phyloP scores from a whole-genome alignment of 1,140 invertebrate species.

The Pogonus chalceus region DNA sequence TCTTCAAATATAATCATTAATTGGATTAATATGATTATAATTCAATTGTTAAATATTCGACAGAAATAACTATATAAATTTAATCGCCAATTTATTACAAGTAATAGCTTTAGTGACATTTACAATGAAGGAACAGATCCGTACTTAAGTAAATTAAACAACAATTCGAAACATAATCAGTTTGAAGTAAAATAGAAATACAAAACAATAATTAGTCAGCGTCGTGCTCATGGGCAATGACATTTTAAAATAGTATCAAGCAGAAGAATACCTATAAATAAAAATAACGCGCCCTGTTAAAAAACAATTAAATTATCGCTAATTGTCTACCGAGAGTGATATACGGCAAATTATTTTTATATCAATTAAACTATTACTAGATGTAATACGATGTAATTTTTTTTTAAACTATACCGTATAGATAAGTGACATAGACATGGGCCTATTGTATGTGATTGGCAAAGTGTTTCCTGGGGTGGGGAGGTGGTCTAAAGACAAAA shows the following conservation, averaged over 20 bases:
- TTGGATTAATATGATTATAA: too few relatives aligned
- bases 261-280: too few relatives aligned
- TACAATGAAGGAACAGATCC: slow-evolving; percentile 10
- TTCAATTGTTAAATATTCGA: neutral
- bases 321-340: too few relatives aligned
- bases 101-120: slow-evolving; percentile 15
- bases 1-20: too few relatives aligned
- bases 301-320: too few relatives aligned
- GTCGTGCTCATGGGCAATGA: slow-evolving; percentile 6
- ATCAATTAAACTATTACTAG: too few relatives aligned
- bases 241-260: slow-evolving; percentile 7
- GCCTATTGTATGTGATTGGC: slow-evolving; percentile 30
- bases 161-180: neutral
- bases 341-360: too few relatives aligned
- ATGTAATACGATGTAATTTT: too few relatives aligned
- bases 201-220: slow-evolving; percentile 5
- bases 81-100: slow-evolving; percentile 11
- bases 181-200: neutral
- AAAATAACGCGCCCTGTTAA: too few relatives aligned
- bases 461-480: slow-evolving; percentile 17
- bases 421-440: neutral
- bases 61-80: neutral
- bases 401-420: too few relatives aligned
- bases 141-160: neutral
- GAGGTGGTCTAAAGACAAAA: slow-evolving; percentile 12